Percentiles rank a stretch among this genome's conserved stretches.
Evolutionary conservation across 2,113 vertebrate species (phyloP).

Genomic region (Hemibagrus wyckioides): DNA sequence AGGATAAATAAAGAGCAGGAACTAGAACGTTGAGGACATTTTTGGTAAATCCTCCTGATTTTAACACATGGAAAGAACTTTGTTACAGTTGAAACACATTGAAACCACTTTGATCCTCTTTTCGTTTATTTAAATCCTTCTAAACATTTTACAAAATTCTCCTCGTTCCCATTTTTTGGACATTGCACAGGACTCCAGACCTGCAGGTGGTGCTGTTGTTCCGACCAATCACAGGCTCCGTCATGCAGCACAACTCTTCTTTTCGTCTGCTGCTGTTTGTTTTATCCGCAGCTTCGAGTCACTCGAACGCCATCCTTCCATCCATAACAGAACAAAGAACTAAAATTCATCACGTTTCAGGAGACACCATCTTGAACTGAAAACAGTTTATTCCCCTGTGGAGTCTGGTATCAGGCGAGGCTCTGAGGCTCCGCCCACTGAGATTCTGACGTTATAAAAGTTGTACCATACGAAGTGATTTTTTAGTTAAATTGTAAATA

Average conservation of each 20-base stretch:
- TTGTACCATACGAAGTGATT: background rate
- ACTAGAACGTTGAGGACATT: background rate
- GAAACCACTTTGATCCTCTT: background rate
- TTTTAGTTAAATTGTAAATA: background rate
- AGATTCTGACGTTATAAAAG: no score
- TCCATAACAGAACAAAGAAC: background rate
- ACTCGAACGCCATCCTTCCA: background rate
- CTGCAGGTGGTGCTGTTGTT: background rate
- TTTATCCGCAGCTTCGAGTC: no score
- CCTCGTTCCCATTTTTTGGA: no score
- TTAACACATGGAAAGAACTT: background rate
- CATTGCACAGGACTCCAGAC: background rate
- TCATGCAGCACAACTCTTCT: no score
- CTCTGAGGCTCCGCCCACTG: background rate
- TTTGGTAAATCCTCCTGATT: no score
- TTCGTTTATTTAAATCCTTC: rapidly evolving
- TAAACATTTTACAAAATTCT: background rate
- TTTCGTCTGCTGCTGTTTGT: no score
- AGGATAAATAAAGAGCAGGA: background rate
- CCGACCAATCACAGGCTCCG: background rate
- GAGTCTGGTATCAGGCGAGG: background rate
- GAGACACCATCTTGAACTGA: background rate
- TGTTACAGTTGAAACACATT: background rate
- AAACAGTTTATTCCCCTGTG: background rate
- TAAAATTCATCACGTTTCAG: background rate